These are phyloP conservation scores for Epinotia bilunana DNA, from an alignment of 2,888 invertebrate genomes.

Conservation along the genomic window DNA sequence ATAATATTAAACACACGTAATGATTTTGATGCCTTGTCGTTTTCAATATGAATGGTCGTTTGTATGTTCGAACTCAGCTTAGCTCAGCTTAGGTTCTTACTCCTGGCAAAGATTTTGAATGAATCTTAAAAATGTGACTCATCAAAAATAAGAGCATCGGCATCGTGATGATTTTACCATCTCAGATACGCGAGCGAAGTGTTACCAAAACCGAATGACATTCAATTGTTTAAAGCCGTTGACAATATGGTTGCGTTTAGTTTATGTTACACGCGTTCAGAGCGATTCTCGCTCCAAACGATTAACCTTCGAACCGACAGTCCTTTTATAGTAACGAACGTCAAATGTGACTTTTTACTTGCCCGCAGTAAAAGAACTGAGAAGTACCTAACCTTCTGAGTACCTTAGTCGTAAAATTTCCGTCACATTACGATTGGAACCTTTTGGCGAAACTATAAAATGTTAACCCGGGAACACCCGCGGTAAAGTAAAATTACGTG, in stretches of 20 bases:
- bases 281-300: slow-evolving; percentile 43
- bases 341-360: slow-evolving; percentile 62
- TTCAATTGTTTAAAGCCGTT: slow-evolving; percentile 43
- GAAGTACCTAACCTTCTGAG: slow-evolving; percentile 45
- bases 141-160: slow-evolving; percentile 18
- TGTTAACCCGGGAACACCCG: slow-evolving; percentile 52
- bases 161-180: slow-evolving; percentile 23
- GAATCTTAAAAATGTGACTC: slow-evolving; percentile 6
- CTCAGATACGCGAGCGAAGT: slow-evolving; percentile 22
- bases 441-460: slow-evolving; percentile 58
- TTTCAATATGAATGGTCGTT: background rate
- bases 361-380: slow-evolving; percentile 57
- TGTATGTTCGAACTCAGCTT: slow-evolving; percentile 11
- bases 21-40: background rate
- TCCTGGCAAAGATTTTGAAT: background rate
- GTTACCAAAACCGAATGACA: slow-evolving; percentile 43
- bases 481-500: slow-evolving; percentile 8
- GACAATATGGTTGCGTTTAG: slow-evolving; percentile 39
- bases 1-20: background rate
- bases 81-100: slow-evolving; percentile 4
- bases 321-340: slow-evolving; percentile 54
- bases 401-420: slow-evolving; percentile 64
- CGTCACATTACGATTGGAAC: slow-evolving; percentile 63
- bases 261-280: slow-evolving; percentile 29
- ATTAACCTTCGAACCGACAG: slow-evolving; percentile 59